Conservation (phyloP, 2,888 invertebrate genomes). For the Mayetiola destructor region DNA sequence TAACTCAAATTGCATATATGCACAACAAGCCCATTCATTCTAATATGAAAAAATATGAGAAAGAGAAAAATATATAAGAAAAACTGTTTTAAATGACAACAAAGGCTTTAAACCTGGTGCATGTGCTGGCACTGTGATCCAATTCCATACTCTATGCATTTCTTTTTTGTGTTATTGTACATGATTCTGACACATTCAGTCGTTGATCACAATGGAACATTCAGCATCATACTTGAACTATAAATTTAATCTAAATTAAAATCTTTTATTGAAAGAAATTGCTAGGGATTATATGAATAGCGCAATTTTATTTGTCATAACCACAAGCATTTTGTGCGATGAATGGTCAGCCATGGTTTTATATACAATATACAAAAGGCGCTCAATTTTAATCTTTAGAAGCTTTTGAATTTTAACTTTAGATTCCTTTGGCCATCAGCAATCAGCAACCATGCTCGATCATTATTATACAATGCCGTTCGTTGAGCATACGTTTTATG, state of each 20-base stretch:
- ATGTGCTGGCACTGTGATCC: neutral
- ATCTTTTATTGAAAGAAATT: constrained; percentile 3
- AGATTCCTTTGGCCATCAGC: too few relatives aligned
- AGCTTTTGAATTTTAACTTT: too few relatives aligned
- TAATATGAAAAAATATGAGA: neutral
- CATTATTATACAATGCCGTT: too few relatives aligned
- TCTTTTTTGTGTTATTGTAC: too few relatives aligned
- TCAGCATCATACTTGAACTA: neutral
- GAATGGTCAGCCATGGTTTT: neutral
- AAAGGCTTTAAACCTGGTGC: neutral
- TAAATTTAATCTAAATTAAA: constrained; percentile 13
- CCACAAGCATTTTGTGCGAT: neutral
- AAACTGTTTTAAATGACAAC: neutral
- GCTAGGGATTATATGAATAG: constrained; percentile 3
- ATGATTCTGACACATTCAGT: neutral
- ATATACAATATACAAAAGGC: too few relatives aligned
- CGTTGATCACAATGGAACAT: neutral
- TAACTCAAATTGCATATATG: too few relatives aligned
- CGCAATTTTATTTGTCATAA: constrained; percentile 10
- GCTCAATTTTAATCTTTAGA: too few relatives aligned
- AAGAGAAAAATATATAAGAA: neutral
- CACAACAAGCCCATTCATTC: too few relatives aligned
- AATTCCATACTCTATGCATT: neutral
- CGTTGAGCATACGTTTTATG: too few relatives aligned
- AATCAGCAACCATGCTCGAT: too few relatives aligned